These are phyloP conservation scores for Doryteuthis pealeii DNA, from an alignment of 1,140 invertebrate species.

Conservation along the genomic window DNA sequence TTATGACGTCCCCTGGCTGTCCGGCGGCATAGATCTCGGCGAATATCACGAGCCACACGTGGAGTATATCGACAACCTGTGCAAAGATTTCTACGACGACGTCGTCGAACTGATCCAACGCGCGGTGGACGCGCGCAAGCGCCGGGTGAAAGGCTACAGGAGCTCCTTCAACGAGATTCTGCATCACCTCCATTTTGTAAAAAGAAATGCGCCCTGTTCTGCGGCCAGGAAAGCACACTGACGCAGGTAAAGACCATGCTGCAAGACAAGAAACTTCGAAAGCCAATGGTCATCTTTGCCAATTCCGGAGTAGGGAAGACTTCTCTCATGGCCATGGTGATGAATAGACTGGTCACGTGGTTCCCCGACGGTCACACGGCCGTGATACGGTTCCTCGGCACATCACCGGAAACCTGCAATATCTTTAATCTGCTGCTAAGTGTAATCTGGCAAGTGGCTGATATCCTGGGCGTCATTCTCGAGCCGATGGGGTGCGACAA, in stretches of 20 bases:
- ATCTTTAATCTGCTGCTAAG: constrained; percentile 36
- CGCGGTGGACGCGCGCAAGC: constrained; percentile 24
- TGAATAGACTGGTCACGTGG: constrained; percentile 36
- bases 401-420: constrained; percentile 32
- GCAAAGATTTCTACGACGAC: constrained; percentile 36
- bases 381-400: constrained; percentile 45
- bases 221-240: constrained; percentile 36
- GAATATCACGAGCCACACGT: constrained; percentile 28
- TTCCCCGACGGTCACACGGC: constrained; percentile 30
- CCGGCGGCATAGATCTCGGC: constrained; percentile 37
- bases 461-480: constrained; percentile 32
- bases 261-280: constrained; percentile 25
- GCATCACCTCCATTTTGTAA: constrained; percentile 87
- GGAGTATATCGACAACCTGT: constrained; percentile 43
- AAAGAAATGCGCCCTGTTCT: constrained; percentile 33
- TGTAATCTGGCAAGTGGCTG: constrained; percentile 42
- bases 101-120: constrained; percentile 34
- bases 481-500: constrained; percentile 34
- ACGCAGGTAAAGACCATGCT: constrained; percentile 32
- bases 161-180: constrained; percentile 75
- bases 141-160: constrained; percentile 36
- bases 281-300: constrained; percentile 44
- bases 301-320: constrained; percentile 46
- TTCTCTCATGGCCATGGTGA: constrained; percentile 42
- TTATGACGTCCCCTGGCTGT: constrained; percentile 29